Base-by-base conservation (phyloP, 2,113 vertebrate genomes). In the Passerina amoena region DNA sequence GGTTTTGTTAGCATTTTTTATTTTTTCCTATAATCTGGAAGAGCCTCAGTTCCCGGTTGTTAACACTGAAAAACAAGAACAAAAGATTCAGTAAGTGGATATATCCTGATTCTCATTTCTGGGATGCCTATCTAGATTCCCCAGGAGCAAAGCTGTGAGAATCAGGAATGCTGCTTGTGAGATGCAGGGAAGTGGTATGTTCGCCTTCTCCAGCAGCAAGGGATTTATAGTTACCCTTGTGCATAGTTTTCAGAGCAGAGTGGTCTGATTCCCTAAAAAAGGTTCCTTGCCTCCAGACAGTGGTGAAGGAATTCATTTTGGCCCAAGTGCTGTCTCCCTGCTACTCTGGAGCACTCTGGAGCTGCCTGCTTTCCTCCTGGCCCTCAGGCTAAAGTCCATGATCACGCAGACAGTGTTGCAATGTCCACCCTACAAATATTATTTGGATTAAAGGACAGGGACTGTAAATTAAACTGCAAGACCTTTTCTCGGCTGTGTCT, bases 261-360 rank as follows among this genome's bases (percentile, higher is more conserved):
- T 85, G 65, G 40, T 84, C 82, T 71, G n/a, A 24, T 61, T 88
- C 40, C 70, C 70, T 64, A 71, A 54, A 81, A 88, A 72, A 93
- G 18, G 25, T 68, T 60, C 51, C 80, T 88, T 5, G 4, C 57
- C 64, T 92, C 40, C 79, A 53, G 78, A 16, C 10, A 20, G 66
- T 17, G 31, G 19, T 56, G 33, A 18, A 71, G 48, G 82, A 94
- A 94, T 80, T 94, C 2, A 4, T 80, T 92, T 69, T 71, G 53
- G n/a, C 78, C 63, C 35, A 40, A 54, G 54, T 53, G 20, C 20
- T 16, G 3, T 64, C 12, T 95, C 18, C 9, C 64, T 75, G 50
- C 54, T 77, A 22, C 42, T 82, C 8, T 50, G 42, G 50, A 66
- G 61, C 0, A 1, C 47, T 68, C 64, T 78, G 53, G 40, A 80